These are phyloP conservation scores for Melipona beecheii DNA, from an alignment of 2,888 invertebrate species.

Conservation along the genomic window DNA sequence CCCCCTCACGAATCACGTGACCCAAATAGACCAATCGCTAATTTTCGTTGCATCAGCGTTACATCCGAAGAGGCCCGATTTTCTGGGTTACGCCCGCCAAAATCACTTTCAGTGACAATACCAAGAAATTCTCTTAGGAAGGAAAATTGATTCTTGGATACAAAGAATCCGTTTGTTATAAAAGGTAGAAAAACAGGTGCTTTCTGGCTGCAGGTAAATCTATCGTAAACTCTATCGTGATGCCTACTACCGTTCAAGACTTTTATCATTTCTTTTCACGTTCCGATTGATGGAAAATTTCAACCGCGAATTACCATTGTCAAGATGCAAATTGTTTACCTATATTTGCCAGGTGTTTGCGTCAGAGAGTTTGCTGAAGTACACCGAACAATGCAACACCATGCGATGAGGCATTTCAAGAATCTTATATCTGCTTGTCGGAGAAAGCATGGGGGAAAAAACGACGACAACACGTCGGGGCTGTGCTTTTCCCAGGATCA, in stretches of 20 bases:
- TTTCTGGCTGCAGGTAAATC: too few relatives aligned
- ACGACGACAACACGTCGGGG: conserved; percentile 11
- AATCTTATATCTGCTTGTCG: conserved; percentile 7
- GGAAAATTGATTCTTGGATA: not conserved
- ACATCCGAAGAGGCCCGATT: too few relatives aligned
- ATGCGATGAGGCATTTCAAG: not conserved
- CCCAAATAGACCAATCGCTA: too few relatives aligned
- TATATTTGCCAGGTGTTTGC: conserved; percentile 22
- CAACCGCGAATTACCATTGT: conserved; percentile 21
- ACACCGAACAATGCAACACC: conserved; percentile 20
- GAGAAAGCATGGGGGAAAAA: not conserved
- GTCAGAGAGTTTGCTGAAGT: conserved; percentile 20
- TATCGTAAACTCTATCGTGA: too few relatives aligned
- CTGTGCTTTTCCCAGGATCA: conserved; percentile 22
- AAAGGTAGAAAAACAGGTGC: too few relatives aligned
- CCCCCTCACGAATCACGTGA: too few relatives aligned
- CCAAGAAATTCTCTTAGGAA: not conserved
- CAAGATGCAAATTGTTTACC: conserved; percentile 36
- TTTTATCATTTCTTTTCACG: not conserved
- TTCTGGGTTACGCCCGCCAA: too few relatives aligned
- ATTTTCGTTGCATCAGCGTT: too few relatives aligned
- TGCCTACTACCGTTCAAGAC: too few relatives aligned
- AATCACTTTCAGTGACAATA: not conserved
- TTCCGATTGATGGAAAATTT: conserved; percentile 18
- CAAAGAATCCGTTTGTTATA: too few relatives aligned